Evolutionary conservation across 2,113 vertebrate genomes (phyloP), one percentile per base, ranked within the genome.

Genomic region (Petroica traversi): DNA sequence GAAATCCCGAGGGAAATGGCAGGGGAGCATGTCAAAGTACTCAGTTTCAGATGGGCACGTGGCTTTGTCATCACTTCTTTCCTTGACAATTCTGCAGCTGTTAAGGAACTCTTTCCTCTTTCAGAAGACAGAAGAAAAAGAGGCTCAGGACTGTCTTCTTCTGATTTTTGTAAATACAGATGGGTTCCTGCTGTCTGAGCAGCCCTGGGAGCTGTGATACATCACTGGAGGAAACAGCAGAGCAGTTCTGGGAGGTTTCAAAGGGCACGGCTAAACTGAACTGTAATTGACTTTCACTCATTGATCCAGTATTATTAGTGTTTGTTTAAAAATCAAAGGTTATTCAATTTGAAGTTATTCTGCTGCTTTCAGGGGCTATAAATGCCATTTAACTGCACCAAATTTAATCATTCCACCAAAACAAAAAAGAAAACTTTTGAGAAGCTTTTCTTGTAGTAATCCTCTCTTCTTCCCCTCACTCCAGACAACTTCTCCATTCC

Each of bases 241-340:
- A 88, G 63, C 80, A 83, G 16, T 62, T 91, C 71, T 38, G 41
- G 77, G 77, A 91, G 58, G 75, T 57, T 95, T 89, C 66, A 95
- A 93, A 94, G 95, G 95, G 78, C 95, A 88, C 2, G 1, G 81
- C 73, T 95, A 80, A 85, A 85, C 52, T 84, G 78, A 74, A 78
- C 64, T 43, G 48, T 92, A 94, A 95, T 78, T 95, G 90, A 94
- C 95, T 97, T 94, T 74, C 80, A 77, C 74, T 66, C 54, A 85
- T 71, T n/a, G 95, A 93, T 89, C 86, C 41, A 62, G 43, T 63
- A 80, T 80, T 95, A 94, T 81, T 77, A 81, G 40, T 58, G 46
- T 85, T 96, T 84, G 61, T 66, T 93, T 93, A 51, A 92, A 92
- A 95, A 90, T 67, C 78, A 89, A 87, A 93, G 66, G 36, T 78